These are phyloP conservation scores for Idaea aversata DNA, from an alignment of 2,888 invertebrate species.

Conservation along the genomic window DNA sequence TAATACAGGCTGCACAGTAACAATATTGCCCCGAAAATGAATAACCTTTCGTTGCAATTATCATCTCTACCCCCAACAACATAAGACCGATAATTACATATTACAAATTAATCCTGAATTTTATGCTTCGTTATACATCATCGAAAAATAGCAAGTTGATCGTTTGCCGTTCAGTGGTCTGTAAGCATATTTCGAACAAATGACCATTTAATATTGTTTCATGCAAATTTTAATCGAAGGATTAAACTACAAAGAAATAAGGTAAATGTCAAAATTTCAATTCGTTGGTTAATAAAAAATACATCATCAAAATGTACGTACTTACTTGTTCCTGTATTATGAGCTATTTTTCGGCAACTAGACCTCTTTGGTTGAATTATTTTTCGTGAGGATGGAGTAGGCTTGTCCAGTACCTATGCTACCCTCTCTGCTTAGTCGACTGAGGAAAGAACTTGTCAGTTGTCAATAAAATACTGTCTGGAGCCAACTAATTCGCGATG, in stretches of 20 bases:
- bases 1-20: neutral
- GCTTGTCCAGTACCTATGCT: too few species aligned
- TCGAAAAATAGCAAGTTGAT: slow-evolving; percentile 43
- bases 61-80: slow-evolving; percentile 21
- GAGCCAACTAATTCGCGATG: too few species aligned
- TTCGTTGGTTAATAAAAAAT: too few species aligned
- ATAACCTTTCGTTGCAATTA: slow-evolving; percentile 17
- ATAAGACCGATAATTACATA: slow-evolving; percentile 22
- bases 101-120: slow-evolving; percentile 25
- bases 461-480: too few species aligned
- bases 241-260: neutral
- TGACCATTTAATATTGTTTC: slow-evolving; percentile 8
- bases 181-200: slow-evolving; percentile 18
- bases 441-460: too few species aligned
- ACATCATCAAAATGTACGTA: too few species aligned
- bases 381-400: too few species aligned
- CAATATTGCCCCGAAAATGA: slow-evolving; percentile 3
- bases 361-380: too few species aligned
- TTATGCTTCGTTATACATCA: slow-evolving; percentile 35
- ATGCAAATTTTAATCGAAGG: neutral
- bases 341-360: too few species aligned
- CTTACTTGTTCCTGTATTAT: too few species aligned
- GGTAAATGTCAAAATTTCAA: too few species aligned
- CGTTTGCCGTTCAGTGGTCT: slow-evolving; percentile 33
- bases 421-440: too few species aligned